Conservation (phyloP, 2,113 vertebrate genomes). For the Alexandromys fortis region DNA sequence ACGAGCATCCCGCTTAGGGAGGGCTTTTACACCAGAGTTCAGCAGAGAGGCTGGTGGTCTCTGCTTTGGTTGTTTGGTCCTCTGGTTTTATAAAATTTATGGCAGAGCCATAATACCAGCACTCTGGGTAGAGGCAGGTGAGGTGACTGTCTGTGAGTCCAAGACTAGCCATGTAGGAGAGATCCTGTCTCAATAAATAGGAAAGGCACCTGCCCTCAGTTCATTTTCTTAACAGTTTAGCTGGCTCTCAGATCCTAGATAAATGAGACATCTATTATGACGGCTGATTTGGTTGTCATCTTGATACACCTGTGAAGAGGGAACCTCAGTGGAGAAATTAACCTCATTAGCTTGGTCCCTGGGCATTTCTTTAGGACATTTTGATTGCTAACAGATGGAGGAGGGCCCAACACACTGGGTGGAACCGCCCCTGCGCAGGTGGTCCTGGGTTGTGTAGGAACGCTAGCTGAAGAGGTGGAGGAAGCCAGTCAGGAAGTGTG, state of each 20-base stretch:
- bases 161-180: background rate
- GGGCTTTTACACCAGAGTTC: background rate
- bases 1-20: background rate
- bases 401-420: background rate
- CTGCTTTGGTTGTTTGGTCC: background rate
- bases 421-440: background rate
- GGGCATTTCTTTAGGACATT: background rate
- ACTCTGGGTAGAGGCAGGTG: background rate
- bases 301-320: background rate
- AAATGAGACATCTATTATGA: background rate
- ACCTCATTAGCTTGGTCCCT: background rate
- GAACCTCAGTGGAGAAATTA: background rate
- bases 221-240: background rate
- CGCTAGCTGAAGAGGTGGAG: background rate
- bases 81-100: constrained; percentile 21
- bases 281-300: background rate
- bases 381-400: background rate
- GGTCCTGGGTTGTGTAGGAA: background rate
- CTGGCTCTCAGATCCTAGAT: background rate
- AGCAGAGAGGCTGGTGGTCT: background rate
- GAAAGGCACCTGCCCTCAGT: background rate
- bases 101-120: background rate
- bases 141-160: background rate
- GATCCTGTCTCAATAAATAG: background rate
- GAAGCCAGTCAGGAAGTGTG: background rate